Base-by-base conservation (phyloP, 1,140 invertebrate species). In the Eurosta solidaginis region DNA sequence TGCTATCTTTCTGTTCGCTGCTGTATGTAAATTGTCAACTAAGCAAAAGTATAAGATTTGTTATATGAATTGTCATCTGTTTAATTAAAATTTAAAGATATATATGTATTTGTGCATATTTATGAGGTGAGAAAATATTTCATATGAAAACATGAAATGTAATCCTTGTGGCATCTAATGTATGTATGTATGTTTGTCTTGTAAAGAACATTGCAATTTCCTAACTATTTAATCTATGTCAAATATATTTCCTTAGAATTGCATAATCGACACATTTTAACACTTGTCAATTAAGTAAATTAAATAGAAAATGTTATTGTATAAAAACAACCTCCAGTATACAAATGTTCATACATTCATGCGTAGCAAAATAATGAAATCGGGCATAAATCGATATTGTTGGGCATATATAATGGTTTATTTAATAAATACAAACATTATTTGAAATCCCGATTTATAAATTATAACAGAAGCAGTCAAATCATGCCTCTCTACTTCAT, bases 261-360 rank as follows among this genome's bases (percentile, higher is more conserved):
- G n/a, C 40, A 12, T 68, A 68, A 68, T 22, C 22, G 33, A 68
- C 36, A 68, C 20, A n/a, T 20, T 12, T 14, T 17, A 27, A 68
- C 59, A 68, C 59, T 36, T 68, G 27, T 22, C 59, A 68, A 68
- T 68, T 59, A 68, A 68, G n/a, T 40, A 14, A 68, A 68, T 59
- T 59, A 33, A 59, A 59, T 59, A 33, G 54, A 12, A 59, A 59
- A 59, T 59, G 22, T 59, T 59, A 33, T 59, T 49, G 54, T 59
- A 27, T 29, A 59, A 59, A 59, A 59, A 59, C 54, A 59, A 36
- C 17, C 54, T 10, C 33, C 14, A 33, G 25, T 59, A 36, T 59
- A 20, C 54, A n/a, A 22, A 22, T 10, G 50, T 27, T 22, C 22
- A 54, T 25, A 25, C 50, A 54, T 22, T 54, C 14, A 59, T 33